Conservation (phyloP, 2,113 vertebrate species). For the Orcinus orca region DNA sequence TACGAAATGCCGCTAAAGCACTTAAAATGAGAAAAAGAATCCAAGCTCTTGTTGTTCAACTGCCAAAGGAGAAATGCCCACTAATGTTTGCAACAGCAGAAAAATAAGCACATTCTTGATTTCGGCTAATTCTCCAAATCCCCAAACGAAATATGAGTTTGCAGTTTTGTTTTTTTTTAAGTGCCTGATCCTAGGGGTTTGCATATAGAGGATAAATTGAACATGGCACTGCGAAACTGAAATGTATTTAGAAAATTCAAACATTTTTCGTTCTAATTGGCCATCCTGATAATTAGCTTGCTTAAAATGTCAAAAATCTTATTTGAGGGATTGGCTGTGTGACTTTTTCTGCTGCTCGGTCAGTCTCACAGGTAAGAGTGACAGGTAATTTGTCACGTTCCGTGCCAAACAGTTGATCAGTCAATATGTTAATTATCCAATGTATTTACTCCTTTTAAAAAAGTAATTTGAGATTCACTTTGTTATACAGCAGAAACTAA, state of each 20-base stretch:
- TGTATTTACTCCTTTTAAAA: slow-evolving; percentile 1
- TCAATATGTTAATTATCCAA: background rate
- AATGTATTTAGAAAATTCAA: background rate
- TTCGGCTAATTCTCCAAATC: slow-evolving; percentile 29
- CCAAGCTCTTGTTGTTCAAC: background rate
- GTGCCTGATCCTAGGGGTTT: background rate
- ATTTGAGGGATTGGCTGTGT: background rate
- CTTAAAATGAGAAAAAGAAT: slow-evolving; percentile 10
- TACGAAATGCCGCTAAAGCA: background rate
- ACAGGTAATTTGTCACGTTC: background rate
- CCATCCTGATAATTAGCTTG: background rate
- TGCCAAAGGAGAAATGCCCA: background rate
- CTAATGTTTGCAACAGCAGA: background rate
- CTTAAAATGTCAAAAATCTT: background rate
- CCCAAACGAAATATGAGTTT: background rate
- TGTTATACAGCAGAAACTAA: no score
- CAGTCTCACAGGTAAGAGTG: slow-evolving; percentile 1
- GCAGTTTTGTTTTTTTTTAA: background rate
- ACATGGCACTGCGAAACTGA: background rate
- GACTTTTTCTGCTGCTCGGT: background rate
- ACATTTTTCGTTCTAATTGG: background rate
- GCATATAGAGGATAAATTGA: background rate
- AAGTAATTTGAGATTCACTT: background rate
- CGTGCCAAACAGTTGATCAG: background rate
- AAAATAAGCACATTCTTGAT: background rate